Percentiles rank a stretch among this genome's conserved stretches.
phyloP scores from a whole-genome alignment of 1,140 invertebrate genomes.

The Caerostris darwini region DNA sequence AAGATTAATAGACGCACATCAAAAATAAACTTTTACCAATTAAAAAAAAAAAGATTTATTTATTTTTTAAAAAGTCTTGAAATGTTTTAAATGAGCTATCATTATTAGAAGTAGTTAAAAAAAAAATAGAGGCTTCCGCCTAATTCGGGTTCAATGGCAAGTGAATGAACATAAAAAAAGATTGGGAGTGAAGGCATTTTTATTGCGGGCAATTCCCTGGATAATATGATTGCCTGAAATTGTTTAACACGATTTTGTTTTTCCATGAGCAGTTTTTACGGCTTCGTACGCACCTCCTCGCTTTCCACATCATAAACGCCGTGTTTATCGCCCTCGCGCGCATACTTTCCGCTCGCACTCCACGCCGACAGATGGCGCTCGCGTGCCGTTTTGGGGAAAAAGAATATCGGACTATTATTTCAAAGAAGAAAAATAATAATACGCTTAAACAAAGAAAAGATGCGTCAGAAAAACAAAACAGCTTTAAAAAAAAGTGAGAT shows the following conservation, averaged over 20 bases:
- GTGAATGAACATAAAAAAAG: constrained; percentile 43
- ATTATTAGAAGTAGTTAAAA: not conserved
- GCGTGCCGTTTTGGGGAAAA: not conserved
- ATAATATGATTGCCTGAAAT: constrained; percentile 63
- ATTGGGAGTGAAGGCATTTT: constrained; percentile 44
- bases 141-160: constrained; percentile 46
- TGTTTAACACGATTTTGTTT: constrained; percentile 67
- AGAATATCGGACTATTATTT: not conserved
- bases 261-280: constrained; percentile 70
- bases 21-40: not conserved
- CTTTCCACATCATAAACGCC: constrained; percentile 76
- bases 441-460: too few relatives aligned
- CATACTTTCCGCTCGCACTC: constrained; percentile 51
- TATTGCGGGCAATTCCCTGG: constrained; percentile 56
- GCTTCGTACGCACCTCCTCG: constrained; percentile 34
- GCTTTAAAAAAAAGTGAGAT: too few relatives aligned
- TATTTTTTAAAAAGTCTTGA: too few relatives aligned
- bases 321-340: constrained; percentile 26
- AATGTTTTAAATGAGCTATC: not conserved
- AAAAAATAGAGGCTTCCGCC: not conserved
- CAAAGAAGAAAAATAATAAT: not conserved
- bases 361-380: constrained; percentile 60
- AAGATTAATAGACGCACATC: too few relatives aligned
- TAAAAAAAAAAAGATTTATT: not conserved
- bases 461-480: too few relatives aligned